Evolutionary conservation across 2,888 invertebrate genomes (phyloP), one percentile per base, ranked within the genome.

Genomic region (Cephus pulcher): DNA sequence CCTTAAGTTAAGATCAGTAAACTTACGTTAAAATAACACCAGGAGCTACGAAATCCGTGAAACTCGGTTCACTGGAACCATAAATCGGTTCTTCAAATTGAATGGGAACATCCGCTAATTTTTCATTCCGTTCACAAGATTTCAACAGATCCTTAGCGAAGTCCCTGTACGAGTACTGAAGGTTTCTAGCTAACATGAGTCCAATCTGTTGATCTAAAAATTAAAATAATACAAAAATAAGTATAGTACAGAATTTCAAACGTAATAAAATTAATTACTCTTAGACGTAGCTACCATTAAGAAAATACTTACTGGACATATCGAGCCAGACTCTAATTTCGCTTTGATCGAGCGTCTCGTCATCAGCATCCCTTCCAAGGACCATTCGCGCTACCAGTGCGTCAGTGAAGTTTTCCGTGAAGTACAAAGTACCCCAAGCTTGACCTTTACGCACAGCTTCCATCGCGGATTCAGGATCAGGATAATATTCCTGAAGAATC

Each of bases 1-100:
- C 0, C 11, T 33, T 32, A 40, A 76, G 35, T 11, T 33, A 77
- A 32, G 35, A 34, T 32, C 23, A 79, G 30, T 69, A 34, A 75
- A 93, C 95, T 95, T 92, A 97, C 97, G 97, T 97, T 84, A 98
- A 93, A 87, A 98, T 98, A 82, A 98, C 97, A 84, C 98, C 98
- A 73, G 98, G 98, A 23, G 98, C 98, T 80, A 98, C 98, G 92
- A 98, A 98, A 92, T 98, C 98, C 0, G 98, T 98, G 90, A 98
- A 98, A 23, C 97, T 97, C 3, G 98, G 98, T 90, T 97, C 95
- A 91, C 95, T 96, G 79, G 95, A 95, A 76, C 97, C 98, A 91
- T 97, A 98, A 89, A 98, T 96, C 71, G 98, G 97, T 81, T 96
- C 95, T 89, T 96, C 95, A 92, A 97, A 97, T 92, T 97, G 96